Percentiles rank a stretch among this genome's conserved stretches.
These are phyloP conservation scores for Drosophila sproati DNA, from an alignment of 1,140 invertebrate species.

Conservation along the genomic window DNA sequence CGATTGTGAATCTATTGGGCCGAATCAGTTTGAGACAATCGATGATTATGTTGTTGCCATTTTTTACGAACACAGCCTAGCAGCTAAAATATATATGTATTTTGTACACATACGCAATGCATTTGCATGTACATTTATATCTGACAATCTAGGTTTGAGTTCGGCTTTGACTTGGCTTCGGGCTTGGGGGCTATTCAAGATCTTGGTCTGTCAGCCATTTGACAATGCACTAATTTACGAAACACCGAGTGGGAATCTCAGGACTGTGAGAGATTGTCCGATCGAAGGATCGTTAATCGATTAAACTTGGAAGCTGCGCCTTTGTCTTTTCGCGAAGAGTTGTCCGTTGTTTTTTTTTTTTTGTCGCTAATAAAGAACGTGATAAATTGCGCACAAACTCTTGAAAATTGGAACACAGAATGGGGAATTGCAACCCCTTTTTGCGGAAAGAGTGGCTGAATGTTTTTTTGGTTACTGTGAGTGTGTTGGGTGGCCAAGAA, in stretches of 20 bases:
- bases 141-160: conserved; percentile 11
- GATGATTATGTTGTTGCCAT: conserved; percentile 76
- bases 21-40: conserved; percentile 19
- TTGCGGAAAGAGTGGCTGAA: conserved; percentile 5
- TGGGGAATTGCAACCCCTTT: conserved; percentile 20
- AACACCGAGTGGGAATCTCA: conserved; percentile 54
- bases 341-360: conserved; percentile 1
- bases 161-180: neutral
- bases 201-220: conserved; percentile 48
- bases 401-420: conserved; percentile 10
- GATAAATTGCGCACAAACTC: conserved; percentile 63
- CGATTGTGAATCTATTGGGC: conserved; percentile 57
- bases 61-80: conserved; percentile 70
- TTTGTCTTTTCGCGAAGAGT: conserved; percentile 38
- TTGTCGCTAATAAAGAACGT: conserved; percentile 77
- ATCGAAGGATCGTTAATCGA: conserved; percentile 64
- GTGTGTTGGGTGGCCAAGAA: conserved; percentile 55
- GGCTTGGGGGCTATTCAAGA: conserved; percentile 7
- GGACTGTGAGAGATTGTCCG: conserved; percentile 4
- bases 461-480: neutral
- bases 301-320: conserved; percentile 46
- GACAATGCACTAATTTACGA: conserved; percentile 80
- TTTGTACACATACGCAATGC: conserved; percentile 1
- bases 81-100: conserved; percentile 38
- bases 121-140: neutral